Evolutionary conservation across 2,113 vertebrate genomes (phyloP).

Genomic region (Orientallactaga bullata): DNA sequence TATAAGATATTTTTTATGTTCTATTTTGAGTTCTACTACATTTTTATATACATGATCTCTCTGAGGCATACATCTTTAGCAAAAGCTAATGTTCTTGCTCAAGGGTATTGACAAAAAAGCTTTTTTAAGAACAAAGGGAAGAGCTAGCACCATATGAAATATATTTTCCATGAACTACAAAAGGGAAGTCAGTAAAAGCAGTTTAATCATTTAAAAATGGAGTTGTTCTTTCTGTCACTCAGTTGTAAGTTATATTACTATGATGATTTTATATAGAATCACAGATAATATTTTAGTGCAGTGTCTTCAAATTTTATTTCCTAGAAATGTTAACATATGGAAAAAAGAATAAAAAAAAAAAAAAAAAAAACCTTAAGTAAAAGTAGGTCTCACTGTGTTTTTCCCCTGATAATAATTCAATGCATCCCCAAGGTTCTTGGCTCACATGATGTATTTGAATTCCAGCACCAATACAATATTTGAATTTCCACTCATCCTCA

Average conservation of each 20-base stretch:
- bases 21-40: neutral
- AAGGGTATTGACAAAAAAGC: constrained; percentile 54
- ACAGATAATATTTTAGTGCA: neutral
- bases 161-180: constrained; percentile 38
- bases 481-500: neutral
- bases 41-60: neutral
- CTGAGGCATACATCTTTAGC: neutral
- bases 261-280: neutral
- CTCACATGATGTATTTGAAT: constrained; percentile 1
- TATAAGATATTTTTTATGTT: neutral
- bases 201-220: constrained; percentile 39
- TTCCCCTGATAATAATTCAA: neutral
- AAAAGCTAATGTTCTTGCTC: constrained; percentile 39
- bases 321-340: neutral
- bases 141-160: neutral
- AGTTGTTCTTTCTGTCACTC: neutral
- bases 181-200: neutral
- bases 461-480: neutral
- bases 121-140: constrained; percentile 60
- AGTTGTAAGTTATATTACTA: neutral
- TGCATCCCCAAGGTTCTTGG: neutral
- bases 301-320: neutral
- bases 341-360: too few species aligned
- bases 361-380: neutral
- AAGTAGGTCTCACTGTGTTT: neutral